Evolutionary conservation across 2,113 vertebrate species (phyloP).

Genomic region (Cinclus cinclus): DNA sequence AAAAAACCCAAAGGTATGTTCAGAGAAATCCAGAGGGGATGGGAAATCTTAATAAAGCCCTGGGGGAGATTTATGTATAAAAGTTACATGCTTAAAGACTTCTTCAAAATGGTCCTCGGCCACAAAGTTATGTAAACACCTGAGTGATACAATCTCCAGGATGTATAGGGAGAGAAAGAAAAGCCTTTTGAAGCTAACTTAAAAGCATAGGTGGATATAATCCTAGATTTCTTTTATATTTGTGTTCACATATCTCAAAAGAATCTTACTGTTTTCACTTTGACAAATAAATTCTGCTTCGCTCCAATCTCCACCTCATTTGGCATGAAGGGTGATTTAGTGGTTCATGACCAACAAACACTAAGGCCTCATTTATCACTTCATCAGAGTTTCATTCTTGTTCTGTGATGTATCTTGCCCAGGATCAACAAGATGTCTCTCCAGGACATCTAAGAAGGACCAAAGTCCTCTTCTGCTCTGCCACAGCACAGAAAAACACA

Average conservation of each 20-base stretch:
- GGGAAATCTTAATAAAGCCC: not conserved
- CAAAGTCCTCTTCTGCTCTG: not conserved
- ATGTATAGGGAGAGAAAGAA: not conserved
- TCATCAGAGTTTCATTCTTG: not conserved
- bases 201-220: not conserved
- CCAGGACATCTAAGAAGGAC: not conserved
- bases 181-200: slow-evolving; percentile 14
- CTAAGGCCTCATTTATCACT: not conserved
- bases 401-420: not conserved
- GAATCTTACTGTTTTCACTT: not conserved
- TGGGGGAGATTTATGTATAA: not conserved
- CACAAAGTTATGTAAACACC: not conserved
- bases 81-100: not conserved
- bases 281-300: not conserved
- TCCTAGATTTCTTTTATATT: not conserved
- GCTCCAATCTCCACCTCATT: not conserved
- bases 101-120: not conserved
- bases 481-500: accelerated
- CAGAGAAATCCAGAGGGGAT: not conserved
- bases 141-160: not conserved
- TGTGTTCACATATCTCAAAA: not conserved
- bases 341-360: not conserved
- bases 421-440: not conserved
- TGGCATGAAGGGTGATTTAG: not conserved
- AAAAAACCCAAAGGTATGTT: not conserved